Base-by-base conservation (phyloP, 35 echinoderm and acorn worm species). In the Hemicentrotus pulcherrimus region DNA sequence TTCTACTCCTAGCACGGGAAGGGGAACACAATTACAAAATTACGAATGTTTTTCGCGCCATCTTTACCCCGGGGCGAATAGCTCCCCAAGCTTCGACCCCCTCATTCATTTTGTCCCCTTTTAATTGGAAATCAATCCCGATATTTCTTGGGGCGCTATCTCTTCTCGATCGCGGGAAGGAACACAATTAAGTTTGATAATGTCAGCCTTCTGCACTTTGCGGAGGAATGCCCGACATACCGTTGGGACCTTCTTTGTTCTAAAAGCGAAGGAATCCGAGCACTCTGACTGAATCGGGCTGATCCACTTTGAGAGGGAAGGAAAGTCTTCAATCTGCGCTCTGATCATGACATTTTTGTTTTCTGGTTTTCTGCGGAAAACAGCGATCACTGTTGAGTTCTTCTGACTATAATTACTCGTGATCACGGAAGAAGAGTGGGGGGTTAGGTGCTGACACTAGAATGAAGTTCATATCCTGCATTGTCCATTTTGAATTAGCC, bases 401-500 rank as follows among this genome's bases (percentile, higher is more conserved):
- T 90, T 15, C 48, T 93, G 48, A 93, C 45, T 93, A 93, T 58
- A 93, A 93, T 93, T 93, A 58, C 91, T 47, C 30, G 24, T 93
- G 91, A 93, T 55, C 91, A 93, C 91, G 88, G 88, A 93, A 93
- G 46, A 16, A 18, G 91, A 93, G 48, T 93, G 48, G 46, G 48
- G 48, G 91, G 19, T 48, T 22, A 93, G 48, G 91, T 93, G 91
- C 32, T 93, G 91, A 93, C 91, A 93, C 32, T n/a, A 47, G 45
- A 47, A 46, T 46, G 91, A 93, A 93, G 46, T 93, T 93, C 46
- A 93, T 93, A 46, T 93, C 91, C 91, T 47, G 46, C 91, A 93
- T 58, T 58, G 91, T 93, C 91, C 91, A 93, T 31, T 93, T 93
- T 93, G 46, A 93, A 93, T 58, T 58, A 93, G 46, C 88, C 88